A percentile compares a stretch with the other conserved stretches of the same genome.
phyloP scores from a whole-genome alignment of 2,113 vertebrate species.

The Odobenus rosmarus region DNA sequence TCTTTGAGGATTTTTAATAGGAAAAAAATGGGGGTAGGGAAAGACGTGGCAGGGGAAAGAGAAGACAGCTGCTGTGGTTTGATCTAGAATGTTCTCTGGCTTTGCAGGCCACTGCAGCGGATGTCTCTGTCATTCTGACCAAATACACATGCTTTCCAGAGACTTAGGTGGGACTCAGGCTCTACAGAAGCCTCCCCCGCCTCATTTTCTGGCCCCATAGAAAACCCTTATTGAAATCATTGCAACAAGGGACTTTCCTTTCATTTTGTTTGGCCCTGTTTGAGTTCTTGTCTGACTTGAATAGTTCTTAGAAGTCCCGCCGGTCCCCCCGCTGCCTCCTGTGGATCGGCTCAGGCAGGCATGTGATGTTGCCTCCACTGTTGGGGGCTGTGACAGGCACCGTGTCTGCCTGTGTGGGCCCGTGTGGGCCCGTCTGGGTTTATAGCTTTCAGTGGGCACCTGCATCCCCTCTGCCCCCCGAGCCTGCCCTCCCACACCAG shows the following conservation, averaged over 20 bases:
- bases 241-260: no score
- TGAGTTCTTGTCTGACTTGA: no score
- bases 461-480: neutral
- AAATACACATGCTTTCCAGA: neutral
- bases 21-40: neutral
- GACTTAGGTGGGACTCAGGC: neutral
- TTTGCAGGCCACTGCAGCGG: neutral
- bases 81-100: neutral
- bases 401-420: fast-evolving
- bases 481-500: neutral
- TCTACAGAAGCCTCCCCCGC: neutral
- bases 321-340: fast-evolving
- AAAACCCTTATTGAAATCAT: neutral
- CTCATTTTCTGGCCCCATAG: fast-evolving
- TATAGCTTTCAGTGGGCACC: no score
- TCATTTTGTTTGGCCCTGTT: neutral
- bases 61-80: neutral
- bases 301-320: fast-evolving
- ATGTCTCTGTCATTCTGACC: neutral
- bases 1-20: neutral
- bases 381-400: neutral
- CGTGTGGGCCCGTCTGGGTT: neutral
- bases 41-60: neutral
- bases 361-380: fast-evolving
- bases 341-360: neutral